Evolutionary conservation across 2,888 invertebrate genomes (phyloP), one percentile per base, ranked within the genome.

Genomic region (Drosophila greeni): DNA sequence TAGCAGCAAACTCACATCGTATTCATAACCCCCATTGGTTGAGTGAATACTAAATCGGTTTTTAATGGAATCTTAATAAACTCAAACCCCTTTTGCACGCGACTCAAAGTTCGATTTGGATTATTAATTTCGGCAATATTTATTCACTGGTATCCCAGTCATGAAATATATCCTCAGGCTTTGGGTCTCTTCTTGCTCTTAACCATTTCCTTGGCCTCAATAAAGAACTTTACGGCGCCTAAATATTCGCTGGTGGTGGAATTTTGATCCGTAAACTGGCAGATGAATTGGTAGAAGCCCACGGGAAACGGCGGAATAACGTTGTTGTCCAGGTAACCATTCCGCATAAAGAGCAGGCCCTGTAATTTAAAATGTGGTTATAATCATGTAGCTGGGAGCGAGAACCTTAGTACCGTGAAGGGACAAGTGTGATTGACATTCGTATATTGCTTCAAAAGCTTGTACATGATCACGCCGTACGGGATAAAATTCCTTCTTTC

Each of bases 381-480:
- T 8, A 40, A n/a, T 23, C 40, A n/a, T 9, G 23, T 2, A 23
- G n/a, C 2, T 23, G 9, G 3, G 9, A 5, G n/a, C 1, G 8
- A 2, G 3, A 4, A 1, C 1, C 1, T 14, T 14, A 29, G 29
- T 42, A 56, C 64, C 18, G 18, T 9, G 29, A 24, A 37, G 0
- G 80, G 74, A 12, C 76, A 76, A 6, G 49, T 34, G 6, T 76
- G 72, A 43, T 73, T 79, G 0, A 47, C 37, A 24, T 79, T 76
- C 0, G 72, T 24, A 9, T 26, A 68, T 0, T 20, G 8, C 7
- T 45, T 72, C 0, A 53, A 0, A 0, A 65, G 0, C 9, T 53
- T 62, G 43, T 18, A 48, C 0, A 18, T 0, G 0, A 74, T 40
- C 0, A 20, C 31, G 3, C 57, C 76, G 1, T 79, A 76, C 0